These are phyloP conservation scores for Apodemia mormo DNA, from an alignment of 2,888 invertebrate species.

Conservation along the genomic window DNA sequence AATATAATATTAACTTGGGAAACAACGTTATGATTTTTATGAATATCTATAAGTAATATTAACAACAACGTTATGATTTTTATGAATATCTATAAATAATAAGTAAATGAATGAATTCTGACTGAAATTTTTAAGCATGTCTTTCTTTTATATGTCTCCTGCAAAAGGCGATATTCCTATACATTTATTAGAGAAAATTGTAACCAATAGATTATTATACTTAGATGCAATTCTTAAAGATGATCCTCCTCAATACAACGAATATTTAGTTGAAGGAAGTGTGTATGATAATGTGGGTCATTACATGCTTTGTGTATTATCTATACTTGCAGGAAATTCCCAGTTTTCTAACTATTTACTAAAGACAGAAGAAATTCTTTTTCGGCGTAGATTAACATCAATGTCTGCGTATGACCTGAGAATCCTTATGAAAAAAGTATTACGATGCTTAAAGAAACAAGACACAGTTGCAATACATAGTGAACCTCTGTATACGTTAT, in stretches of 20 bases:
- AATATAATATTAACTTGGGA: too few relatives aligned
- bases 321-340: constrained; percentile 52
- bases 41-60: too few relatives aligned
- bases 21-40: too few relatives aligned
- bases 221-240: constrained; percentile 60
- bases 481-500: constrained; percentile 52
- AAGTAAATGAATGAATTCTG: too few relatives aligned
- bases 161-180: constrained; percentile 78
- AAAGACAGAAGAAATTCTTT: constrained; percentile 59
- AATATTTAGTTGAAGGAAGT: constrained; percentile 82
- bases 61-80: too few relatives aligned
- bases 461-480: constrained; percentile 41
- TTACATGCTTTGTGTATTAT: constrained; percentile 74
- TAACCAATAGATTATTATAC: constrained; percentile 74
- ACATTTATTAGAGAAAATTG: constrained; percentile 78
- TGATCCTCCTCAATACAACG: constrained; percentile 60
- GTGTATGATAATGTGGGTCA: constrained; percentile 82
- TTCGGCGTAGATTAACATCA: constrained; percentile 50
- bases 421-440: constrained; percentile 60
- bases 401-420: constrained; percentile 61
- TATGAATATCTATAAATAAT: too few relatives aligned
- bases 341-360: constrained; percentile 58
- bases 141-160: constrained; percentile 82
- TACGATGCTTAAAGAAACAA: constrained; percentile 53
- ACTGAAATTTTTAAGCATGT: constrained; percentile 46